phyloP scores from a whole-genome alignment of 2,888 invertebrate genomes.

The Drosophila prolongata region DNA sequence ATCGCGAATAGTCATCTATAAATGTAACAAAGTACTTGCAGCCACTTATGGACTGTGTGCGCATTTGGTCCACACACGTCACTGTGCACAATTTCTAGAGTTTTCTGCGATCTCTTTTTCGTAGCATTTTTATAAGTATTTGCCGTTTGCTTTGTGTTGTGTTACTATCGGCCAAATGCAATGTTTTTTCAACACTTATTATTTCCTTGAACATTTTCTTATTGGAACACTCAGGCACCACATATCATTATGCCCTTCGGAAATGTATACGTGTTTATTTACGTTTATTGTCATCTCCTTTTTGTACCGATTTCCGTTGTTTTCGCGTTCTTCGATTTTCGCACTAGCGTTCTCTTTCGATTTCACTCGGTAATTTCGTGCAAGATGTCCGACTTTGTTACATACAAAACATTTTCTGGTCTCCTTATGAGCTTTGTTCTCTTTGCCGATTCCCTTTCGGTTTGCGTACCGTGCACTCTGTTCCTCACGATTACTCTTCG shows the following conservation, averaged over 20 bases:
- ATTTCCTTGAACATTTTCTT: background rate
- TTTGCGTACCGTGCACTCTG: background rate
- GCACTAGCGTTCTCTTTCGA: too few relatives aligned
- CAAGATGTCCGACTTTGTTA: background rate
- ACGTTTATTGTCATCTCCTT: too few relatives aligned
- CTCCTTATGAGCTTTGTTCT: background rate
- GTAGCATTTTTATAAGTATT: too few relatives aligned
- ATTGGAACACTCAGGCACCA: background rate
- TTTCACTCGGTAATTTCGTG: background rate
- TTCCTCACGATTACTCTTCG: background rate
- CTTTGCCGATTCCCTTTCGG: background rate
- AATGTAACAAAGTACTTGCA: too few relatives aligned
- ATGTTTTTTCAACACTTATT: background rate
- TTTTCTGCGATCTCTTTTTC: too few relatives aligned
- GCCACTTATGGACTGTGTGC: too few relatives aligned
- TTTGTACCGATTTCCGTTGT: too few relatives aligned
- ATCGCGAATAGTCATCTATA: too few relatives aligned
- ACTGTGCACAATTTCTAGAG: too few relatives aligned
- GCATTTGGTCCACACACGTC: too few relatives aligned
- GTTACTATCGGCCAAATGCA: background rate
- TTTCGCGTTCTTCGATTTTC: too few relatives aligned
- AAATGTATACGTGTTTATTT: background rate
- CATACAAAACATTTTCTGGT: background rate
- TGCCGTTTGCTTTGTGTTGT: too few relatives aligned
- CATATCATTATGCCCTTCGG: background rate